Conservation (phyloP, 2,113 vertebrate genomes). For the Bucco capensis region DNA sequence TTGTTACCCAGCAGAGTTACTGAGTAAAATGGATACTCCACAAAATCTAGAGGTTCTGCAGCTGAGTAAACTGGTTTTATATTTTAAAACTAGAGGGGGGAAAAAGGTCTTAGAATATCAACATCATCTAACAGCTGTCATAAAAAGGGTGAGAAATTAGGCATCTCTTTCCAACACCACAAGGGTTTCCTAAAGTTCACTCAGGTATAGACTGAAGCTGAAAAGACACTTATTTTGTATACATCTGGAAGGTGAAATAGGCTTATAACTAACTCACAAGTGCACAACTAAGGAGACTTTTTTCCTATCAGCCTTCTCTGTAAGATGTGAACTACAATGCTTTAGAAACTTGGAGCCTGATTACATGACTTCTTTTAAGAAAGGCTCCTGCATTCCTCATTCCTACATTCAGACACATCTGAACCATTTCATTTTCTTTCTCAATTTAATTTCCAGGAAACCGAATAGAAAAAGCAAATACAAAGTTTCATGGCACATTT, state of each 20-base stretch:
- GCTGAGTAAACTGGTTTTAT: neutral
- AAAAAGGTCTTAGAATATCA: neutral
- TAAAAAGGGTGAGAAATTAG: neutral
- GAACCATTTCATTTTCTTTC: neutral
- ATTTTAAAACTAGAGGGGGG: neutral
- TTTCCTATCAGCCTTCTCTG: neutral
- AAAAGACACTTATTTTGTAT: neutral
- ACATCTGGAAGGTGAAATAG: neutral
- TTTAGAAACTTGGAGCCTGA: neutral
- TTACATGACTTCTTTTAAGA: neutral
- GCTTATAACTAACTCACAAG: neutral
- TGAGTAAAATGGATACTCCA: neutral
- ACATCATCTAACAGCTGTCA: neutral
- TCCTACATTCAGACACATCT: neutral
- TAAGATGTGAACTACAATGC: accelerated
- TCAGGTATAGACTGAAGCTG: neutral
- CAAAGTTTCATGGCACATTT: neutral
- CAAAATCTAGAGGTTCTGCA: neutral
- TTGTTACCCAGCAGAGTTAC: neutral
- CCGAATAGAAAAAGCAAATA: neutral
- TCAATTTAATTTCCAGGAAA: neutral
- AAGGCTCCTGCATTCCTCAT: neutral
- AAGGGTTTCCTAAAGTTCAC: neutral
- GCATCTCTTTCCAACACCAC: neutral
- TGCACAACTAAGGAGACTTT: neutral